A percentile compares a stretch with the other conserved stretches of the same genome.
Conservation (phyloP, 2,888 invertebrate species). For the Anagyrus pseudococci region DNA sequence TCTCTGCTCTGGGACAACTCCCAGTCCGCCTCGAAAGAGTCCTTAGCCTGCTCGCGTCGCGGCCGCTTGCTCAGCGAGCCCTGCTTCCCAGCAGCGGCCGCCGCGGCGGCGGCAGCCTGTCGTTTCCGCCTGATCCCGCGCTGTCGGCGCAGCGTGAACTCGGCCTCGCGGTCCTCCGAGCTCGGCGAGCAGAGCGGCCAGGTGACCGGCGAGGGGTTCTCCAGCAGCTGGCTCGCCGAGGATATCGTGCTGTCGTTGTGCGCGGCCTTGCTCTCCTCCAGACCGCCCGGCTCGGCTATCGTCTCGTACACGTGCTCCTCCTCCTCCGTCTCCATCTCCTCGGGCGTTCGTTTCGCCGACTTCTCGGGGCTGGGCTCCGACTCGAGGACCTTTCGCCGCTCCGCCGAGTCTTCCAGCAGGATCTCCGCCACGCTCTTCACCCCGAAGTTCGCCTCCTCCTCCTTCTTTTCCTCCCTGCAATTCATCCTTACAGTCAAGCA, state of each 20-base stretch:
- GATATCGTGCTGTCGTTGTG: conserved; percentile 59
- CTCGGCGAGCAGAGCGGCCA: conserved; percentile 56
- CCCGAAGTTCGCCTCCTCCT: conserved; percentile 45
- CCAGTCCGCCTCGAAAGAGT: no score
- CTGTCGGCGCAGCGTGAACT: conserved; percentile 56
- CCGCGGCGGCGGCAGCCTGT: conserved; percentile 38
- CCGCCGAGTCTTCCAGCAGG: conserved; percentile 50
- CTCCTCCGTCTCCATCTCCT: not conserved
- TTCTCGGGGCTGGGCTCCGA: not conserved
- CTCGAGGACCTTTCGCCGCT: conserved; percentile 49
- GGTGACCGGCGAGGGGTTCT: conserved; percentile 58
- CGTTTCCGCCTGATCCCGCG: conserved; percentile 57
- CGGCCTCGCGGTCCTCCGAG: conserved; percentile 51
- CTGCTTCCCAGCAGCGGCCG: conserved; percentile 32
- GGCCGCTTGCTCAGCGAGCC: conserved; percentile 38
- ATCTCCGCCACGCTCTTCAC: conserved; percentile 56
- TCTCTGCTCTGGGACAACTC: no score
- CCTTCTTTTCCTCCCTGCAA: conserved; percentile 29
- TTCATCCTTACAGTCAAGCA: no score
- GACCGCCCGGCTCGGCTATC: conserved; percentile 35
- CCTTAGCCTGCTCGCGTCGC: conserved; percentile 9
- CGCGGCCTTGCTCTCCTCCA: conserved; percentile 37
- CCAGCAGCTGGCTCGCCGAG: conserved; percentile 58
- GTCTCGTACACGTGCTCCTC: conserved; percentile 49
- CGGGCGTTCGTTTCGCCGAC: not conserved